Evolutionary conservation across 2,888 invertebrate genomes (phyloP).

Genomic region (Scaptodrosophila latifasciaeformis): DNA sequence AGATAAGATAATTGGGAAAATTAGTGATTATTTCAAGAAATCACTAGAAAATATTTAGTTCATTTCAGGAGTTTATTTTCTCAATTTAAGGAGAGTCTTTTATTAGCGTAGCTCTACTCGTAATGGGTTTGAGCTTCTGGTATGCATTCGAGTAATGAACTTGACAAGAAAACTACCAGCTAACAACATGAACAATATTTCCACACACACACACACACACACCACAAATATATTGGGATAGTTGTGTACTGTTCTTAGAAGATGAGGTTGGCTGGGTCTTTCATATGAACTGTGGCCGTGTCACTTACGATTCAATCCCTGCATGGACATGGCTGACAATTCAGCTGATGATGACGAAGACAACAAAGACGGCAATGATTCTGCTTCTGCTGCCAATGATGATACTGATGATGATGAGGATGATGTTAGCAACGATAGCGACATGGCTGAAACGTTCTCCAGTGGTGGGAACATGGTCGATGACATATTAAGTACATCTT

Average conservation of each 20-base stretch:
- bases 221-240: too few species aligned
- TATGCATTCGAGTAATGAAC: constrained; percentile 18
- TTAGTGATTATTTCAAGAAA: too few species aligned
- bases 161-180: constrained; percentile 42
- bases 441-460: constrained; percentile 48
- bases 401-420: constrained; percentile 4
- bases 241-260: too few species aligned
- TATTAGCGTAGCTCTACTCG: too few species aligned
- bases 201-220: too few species aligned
- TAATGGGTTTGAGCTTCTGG: too few species aligned
- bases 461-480: constrained; percentile 72
- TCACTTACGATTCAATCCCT: constrained; percentile 73
- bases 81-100: too few species aligned
- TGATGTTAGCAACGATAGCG: constrained; percentile 34
- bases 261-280: too few species aligned
- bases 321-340: constrained; percentile 68
- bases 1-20: too few species aligned
- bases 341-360: constrained; percentile 43
- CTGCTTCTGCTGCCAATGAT: constrained; percentile 5
- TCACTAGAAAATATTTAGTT: too few species aligned
- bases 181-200: constrained; percentile 41
- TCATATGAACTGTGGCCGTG: constrained; percentile 42
- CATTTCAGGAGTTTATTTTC: too few species aligned
- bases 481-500: constrained; percentile 74
- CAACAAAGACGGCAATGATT: constrained; percentile 12